Evolutionary conservation across 1,140 invertebrate genomes (phyloP), one percentile per base, ranked within the genome.

Genomic region (Euura saliciscinereae): DNA sequence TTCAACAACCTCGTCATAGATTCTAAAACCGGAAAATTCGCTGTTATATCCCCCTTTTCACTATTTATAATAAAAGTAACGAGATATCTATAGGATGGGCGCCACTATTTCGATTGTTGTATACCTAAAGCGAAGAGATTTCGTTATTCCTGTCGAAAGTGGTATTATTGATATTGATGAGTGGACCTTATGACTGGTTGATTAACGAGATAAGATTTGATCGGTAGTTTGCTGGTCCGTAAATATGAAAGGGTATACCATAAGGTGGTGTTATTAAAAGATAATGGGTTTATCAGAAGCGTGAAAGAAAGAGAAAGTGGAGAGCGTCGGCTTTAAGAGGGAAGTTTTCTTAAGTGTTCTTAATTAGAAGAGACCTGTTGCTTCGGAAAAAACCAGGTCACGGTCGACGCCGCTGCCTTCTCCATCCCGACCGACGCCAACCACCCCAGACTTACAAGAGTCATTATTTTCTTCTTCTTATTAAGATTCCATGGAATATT

Each of bases 341-440:
- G 81, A 88, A 87, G 86, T 87, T 88, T 87, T 88, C 86, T 87
- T 88, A 88, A 88, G 86, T 87, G 86, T 88, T 87, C 86, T 87
- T 88, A 88, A 88, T 88, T 88, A 88, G 86, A 88, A 86, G 84
- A 81, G 80, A 88, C 86, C 86, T 88, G 86, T 88, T 88, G 86
- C 86, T 86, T 86, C 84, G 82, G 85, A 88, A 88, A 88, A 88
- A 87, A 88, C 84, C 80, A 78, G 86, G 86, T 88, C 86, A 88
- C 79, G 86, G 86, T 79, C 86, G 84, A 85, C 83, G 83, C 82
- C 79, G 11, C 73, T 80, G 74, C 78, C 79, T 75, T 78, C 73
- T 72, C 77, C 78, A 71, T 71, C 71, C 44, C 71, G 72, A 70
- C 65, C 75, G 74, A 78, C 71, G 72, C 76, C 78, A 72, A 68